Evolutionary conservation across 1,140 invertebrate species (phyloP).

Genomic region (Bombus huntii): DNA sequence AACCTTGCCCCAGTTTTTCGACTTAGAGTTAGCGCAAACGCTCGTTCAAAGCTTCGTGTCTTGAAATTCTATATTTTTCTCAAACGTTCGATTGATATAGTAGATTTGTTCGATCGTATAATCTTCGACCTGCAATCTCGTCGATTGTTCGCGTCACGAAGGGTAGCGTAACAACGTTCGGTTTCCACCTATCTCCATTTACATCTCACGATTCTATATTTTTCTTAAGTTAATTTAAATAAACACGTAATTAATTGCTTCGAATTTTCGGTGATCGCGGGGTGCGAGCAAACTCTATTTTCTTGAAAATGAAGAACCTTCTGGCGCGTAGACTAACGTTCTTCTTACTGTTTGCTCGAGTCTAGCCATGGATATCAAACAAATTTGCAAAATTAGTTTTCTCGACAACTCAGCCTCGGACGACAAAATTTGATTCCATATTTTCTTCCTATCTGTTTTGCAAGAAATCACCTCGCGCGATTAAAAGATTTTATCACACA

Average conservation of each 20-base stretch:
- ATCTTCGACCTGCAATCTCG: not conserved
- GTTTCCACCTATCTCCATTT: not conserved
- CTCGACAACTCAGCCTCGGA: not conserved
- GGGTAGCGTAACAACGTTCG: not conserved
- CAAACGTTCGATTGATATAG: not conserved
- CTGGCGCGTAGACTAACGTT: no score
- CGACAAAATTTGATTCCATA: not conserved
- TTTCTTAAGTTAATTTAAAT: no score
- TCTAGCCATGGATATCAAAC: no score
- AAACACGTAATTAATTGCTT: no score
- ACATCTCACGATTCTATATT: not conserved
- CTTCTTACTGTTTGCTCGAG: no score
- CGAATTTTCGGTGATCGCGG: not conserved
- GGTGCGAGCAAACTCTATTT: no score
- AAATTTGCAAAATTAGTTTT: not conserved
- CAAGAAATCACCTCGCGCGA: no score
- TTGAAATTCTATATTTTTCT: not conserved
- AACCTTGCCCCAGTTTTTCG: conserved; percentile 44
- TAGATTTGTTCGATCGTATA: not conserved
- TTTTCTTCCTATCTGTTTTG: not conserved
- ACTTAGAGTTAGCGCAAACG: not conserved
- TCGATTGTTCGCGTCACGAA: not conserved
- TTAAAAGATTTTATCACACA: no score
- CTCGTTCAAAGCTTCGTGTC: not conserved
- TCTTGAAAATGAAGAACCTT: no score